These are phyloP conservation scores for Zaprionus ornatus DNA, from an alignment of 1,140 invertebrate species.

Conservation along the genomic window DNA sequence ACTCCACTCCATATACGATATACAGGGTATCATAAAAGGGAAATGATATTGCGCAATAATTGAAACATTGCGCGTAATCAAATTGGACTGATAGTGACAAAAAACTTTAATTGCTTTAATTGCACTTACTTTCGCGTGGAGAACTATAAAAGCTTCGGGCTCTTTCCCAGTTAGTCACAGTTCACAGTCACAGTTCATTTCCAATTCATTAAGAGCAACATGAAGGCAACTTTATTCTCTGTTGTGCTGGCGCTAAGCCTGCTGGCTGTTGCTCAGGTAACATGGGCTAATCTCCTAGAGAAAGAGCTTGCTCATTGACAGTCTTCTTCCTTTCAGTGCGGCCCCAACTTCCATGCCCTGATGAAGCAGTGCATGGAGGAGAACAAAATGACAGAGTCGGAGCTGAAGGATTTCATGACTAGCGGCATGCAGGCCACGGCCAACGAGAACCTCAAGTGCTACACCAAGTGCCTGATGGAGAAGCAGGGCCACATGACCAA, in stretches of 20 bases:
- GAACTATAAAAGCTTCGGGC: constrained; percentile 55
- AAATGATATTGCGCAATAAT: constrained; percentile 58
- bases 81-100: constrained; percentile 32
- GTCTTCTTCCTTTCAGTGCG: constrained; percentile 29
- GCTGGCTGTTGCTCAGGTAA: constrained; percentile 64
- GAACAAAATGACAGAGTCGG: constrained; percentile 55
- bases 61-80: constrained; percentile 73
- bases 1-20: background rate
- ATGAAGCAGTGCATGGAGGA: constrained; percentile 73
- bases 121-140: constrained; percentile 21
- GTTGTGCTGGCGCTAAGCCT: constrained; percentile 35
- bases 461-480: constrained; percentile 75
- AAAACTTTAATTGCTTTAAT: constrained; percentile 75
- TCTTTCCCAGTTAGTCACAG: background rate
- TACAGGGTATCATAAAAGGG: constrained; percentile 33
- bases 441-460: constrained; percentile 70
- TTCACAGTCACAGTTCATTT: constrained; percentile 36
- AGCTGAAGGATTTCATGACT: constrained; percentile 64
- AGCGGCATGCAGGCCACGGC: constrained; percentile 49
- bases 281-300: background rate
- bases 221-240: constrained; percentile 60
- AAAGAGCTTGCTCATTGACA: background rate
- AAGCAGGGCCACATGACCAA: constrained; percentile 66
- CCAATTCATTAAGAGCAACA: constrained; percentile 31
- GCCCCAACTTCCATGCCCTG: constrained; percentile 57